A percentile compares a stretch with the other conserved stretches of the same genome.
phyloP scores from a whole-genome alignment of 2,113 vertebrate species.

The Ibidorhyncha struthersii region DNA sequence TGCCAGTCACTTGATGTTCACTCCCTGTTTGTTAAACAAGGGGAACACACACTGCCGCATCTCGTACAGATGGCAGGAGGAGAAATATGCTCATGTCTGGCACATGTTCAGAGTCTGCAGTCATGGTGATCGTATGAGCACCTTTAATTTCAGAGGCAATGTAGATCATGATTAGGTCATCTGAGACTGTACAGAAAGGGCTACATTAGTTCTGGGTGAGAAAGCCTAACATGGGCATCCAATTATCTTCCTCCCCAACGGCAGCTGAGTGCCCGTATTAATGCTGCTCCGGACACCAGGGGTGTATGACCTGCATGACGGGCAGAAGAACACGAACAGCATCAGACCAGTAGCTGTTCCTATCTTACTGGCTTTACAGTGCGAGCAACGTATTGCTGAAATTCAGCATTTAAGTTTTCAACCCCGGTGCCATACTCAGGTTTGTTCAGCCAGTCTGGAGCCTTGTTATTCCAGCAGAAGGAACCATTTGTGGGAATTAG shows the following conservation, averaged over 20 bases:
- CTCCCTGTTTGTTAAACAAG: background rate
- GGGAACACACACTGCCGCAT: background rate
- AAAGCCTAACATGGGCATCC: background rate
- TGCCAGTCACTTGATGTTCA: background rate
- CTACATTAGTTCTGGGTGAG: background rate
- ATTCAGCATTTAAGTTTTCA: background rate
- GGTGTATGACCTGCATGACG: background rate
- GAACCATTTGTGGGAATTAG: background rate
- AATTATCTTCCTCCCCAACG: accelerated
- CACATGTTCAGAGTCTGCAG: background rate
- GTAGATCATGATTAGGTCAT: background rate
- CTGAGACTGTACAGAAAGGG: background rate
- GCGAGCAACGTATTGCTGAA: background rate
- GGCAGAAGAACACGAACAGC: background rate
- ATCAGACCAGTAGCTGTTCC: background rate
- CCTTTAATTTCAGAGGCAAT: background rate
- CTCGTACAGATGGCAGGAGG: background rate
- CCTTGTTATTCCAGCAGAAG: background rate
- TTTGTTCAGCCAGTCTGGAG: background rate
- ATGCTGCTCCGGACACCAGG: background rate
- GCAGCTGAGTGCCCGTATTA: background rate
- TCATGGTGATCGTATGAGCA: background rate
- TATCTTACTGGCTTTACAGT: background rate
- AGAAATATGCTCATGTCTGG: background rate
- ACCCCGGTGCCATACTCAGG: background rate